Evolutionary conservation across 2,888 invertebrate genomes (phyloP), one percentile per base, ranked within the genome.

Genomic region (Pyrrhia umbra): DNA sequence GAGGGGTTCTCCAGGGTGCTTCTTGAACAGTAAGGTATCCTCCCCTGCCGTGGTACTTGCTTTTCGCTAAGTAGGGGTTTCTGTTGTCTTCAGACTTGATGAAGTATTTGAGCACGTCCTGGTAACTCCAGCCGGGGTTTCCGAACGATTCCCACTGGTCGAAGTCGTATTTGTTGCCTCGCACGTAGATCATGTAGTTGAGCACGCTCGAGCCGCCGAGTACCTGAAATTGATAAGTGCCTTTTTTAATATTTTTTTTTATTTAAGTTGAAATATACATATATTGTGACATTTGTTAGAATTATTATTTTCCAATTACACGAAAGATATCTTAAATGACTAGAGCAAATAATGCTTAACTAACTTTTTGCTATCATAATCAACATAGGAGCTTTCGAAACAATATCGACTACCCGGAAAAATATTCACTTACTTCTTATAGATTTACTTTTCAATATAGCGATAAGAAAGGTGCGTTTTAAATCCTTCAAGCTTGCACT

Each of bases 181-280:
- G 94, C 0, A 98, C 97, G 88, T 98, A 98, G 2, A 98, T 95
- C 98, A 98, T 98, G 88, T 98, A 98, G 87, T 98, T 98, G 0
- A 98, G 94, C 0, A 97, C 97, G 77, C 97, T 97, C 0, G 97
- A 97, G 0, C 98, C 98, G 2, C 99, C 99, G 0, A 99, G 95
- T 1, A 98, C 98, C 94, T 94, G 90, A 15, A 92, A 92, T 63
- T 42, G 3, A 37, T 59, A 51, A 39, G 1, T 20, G 2, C 9
- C 0, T 6, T 16, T 18, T 49, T 46, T 30, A 15, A 23, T 30
- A n/a, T n/a, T n/a, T n/a, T n/a, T n/a, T n/a, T n/a, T n/a, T n/a
- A n/a, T n/a, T n/a, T n/a, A n/a, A n/a, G n/a, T n/a, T n/a, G n/a
- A n/a, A n/a, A n/a, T n/a, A n/a, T n/a, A n/a, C n/a, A n/a, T n/a